Conservation (phyloP, 2,888 invertebrate species). For the Limenitis camilla region DNA sequence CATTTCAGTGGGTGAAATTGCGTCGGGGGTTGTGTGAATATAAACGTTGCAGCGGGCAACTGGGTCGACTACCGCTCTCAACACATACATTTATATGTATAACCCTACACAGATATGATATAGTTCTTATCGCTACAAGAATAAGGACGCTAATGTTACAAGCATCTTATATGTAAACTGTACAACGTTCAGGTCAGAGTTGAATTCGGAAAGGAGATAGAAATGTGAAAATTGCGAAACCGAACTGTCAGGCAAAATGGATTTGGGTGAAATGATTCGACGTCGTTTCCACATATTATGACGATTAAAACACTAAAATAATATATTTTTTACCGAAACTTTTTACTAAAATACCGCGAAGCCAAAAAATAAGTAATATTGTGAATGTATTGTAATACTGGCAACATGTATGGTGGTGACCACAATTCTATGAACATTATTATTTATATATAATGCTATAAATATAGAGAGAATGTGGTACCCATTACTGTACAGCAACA, state of each 20-base stretch:
- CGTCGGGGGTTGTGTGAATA: slow-evolving; percentile 37
- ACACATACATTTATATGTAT: slow-evolving; percentile 50
- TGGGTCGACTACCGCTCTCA: slow-evolving; percentile 59
- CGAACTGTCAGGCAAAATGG: slow-evolving; percentile 12
- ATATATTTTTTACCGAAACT: not conserved
- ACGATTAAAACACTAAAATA: not conserved
- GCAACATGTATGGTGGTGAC: too few relatives aligned
- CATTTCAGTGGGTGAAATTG: slow-evolving; percentile 15
- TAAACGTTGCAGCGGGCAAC: slow-evolving; percentile 47
- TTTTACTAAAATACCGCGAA: too few relatives aligned
- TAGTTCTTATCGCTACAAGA: slow-evolving; percentile 11
- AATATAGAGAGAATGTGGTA: too few relatives aligned
- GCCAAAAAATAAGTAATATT: too few relatives aligned
- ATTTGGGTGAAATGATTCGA: slow-evolving; percentile 12
- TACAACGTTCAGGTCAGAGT: slow-evolving; percentile 22
- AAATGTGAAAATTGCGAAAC: slow-evolving; percentile 10
- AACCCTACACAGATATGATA: slow-evolving; percentile 11
- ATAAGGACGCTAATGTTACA: slow-evolving; percentile 11
- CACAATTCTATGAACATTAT: too few relatives aligned
- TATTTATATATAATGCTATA: too few relatives aligned
- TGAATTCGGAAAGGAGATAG: slow-evolving; percentile 33
- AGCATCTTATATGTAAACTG: not conserved
- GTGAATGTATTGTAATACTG: too few relatives aligned
- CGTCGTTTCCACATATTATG: not conserved
- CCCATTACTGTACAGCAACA: too few relatives aligned